Conservation (phyloP, 1,140 invertebrate genomes). For the Triops cancriformis region DNA sequence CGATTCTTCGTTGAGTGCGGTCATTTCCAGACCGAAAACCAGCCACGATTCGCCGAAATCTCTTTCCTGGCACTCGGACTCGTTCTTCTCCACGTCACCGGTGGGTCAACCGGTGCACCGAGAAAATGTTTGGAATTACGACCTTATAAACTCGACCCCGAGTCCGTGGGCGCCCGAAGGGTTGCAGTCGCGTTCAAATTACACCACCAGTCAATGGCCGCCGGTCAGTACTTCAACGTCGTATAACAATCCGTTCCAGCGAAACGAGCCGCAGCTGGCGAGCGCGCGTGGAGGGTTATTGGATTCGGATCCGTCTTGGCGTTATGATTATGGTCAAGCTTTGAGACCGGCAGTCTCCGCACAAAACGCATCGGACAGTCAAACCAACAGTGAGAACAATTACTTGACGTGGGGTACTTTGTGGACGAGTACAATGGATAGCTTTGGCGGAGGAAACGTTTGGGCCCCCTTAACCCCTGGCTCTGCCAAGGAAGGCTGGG, state of each 20-base stretch:
- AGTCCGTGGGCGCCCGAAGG: background rate
- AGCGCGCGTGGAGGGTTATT: background rate
- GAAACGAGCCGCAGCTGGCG: background rate
- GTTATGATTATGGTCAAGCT: background rate
- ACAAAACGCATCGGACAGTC: background rate
- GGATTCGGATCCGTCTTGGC: constrained; percentile 1
- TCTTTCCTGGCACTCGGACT: background rate
- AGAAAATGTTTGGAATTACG: background rate
- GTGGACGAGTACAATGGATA: constrained; percentile 6
- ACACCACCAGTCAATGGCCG: background rate
- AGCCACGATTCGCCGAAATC: background rate
- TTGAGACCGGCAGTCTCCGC: background rate
- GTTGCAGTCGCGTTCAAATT: background rate
- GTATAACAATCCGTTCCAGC: background rate
- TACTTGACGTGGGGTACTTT: background rate
- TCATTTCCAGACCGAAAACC: background rate
- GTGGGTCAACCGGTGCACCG: background rate
- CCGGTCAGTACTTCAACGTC: background rate
- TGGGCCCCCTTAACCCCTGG: background rate
- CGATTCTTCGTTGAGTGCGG: background rate
- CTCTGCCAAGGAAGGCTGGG: background rate
- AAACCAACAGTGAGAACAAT: background rate
- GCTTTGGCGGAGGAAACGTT: background rate
- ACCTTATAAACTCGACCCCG: background rate
- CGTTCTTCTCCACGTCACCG: background rate